phyloP scores from a whole-genome alignment of 2,888 invertebrate species.

The Lottia scabra region DNA sequence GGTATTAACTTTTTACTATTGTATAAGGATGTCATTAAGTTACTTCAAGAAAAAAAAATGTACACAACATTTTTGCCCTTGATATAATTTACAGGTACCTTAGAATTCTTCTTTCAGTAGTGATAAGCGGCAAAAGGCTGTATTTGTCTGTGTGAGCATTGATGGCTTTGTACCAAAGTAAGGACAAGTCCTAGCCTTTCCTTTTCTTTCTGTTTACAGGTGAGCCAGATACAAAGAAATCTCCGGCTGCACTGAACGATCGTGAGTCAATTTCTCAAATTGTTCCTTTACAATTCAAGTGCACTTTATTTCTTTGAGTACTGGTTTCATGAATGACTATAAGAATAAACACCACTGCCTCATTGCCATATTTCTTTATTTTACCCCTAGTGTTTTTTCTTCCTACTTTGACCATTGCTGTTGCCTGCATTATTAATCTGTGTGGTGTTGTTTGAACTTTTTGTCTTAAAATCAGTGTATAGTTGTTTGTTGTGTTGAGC shows the following conservation, averaged over 20 bases:
- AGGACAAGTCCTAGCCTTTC: background rate
- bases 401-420: background rate
- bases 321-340: too few species aligned
- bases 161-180: too few species aligned
- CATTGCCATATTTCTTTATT: background rate
- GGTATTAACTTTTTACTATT: too few species aligned
- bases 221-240: constrained; percentile 58
- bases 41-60: too few species aligned
- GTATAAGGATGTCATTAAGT: too few species aligned
- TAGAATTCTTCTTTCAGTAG: too few species aligned
- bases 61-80: too few species aligned
- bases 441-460: background rate
- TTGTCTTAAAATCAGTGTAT: background rate
- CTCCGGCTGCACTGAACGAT: constrained; percentile 44
- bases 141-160: too few species aligned
- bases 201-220: constrained; percentile 50
- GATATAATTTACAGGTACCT: too few species aligned
- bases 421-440: background rate
- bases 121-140: too few species aligned
- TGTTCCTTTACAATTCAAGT: background rate
- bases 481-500: background rate
- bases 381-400: background rate
- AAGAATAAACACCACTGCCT: background rate
- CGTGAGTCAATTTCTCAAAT: constrained; percentile 48
- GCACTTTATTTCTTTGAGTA: background rate